Evolutionary conservation across 2,113 vertebrate species (phyloP).

Genomic region (Lasiurus cinereus): DNA sequence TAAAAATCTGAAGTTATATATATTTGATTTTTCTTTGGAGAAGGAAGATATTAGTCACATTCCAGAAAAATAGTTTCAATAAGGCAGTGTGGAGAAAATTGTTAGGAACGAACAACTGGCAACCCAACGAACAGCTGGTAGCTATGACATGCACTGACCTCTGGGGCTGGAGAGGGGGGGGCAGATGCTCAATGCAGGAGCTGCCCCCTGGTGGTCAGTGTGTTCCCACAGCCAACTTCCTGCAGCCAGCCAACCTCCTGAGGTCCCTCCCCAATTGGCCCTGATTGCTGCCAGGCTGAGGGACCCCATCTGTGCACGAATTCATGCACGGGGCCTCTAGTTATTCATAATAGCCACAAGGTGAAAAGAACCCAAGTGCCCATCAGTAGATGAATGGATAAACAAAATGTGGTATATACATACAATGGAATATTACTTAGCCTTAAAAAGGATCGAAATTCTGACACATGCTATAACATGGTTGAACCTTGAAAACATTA

Average conservation of each 20-base stretch:
- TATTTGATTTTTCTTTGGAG: neutral
- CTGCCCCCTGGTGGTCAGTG: too few species aligned
- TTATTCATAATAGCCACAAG: neutral
- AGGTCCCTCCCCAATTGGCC: too few species aligned
- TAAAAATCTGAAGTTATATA: neutral
- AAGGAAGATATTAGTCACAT: neutral
- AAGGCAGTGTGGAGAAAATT: neutral
- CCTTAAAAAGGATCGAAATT: slow-evolving; percentile 8
- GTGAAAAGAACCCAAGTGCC: neutral
- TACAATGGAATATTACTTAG: neutral
- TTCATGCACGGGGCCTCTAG: too few species aligned
- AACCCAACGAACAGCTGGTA: fast-evolving
- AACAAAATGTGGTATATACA: neutral
- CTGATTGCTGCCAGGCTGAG: too few species aligned
- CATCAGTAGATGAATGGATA: neutral
- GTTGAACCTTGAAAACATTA: neutral
- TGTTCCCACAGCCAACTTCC: too few species aligned
- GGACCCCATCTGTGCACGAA: too few species aligned
- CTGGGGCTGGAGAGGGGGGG: too few species aligned
- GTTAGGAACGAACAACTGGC: fast-evolving
- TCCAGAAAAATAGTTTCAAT: slow-evolving; percentile 3
- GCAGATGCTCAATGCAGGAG: too few species aligned
- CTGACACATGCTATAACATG: neutral
- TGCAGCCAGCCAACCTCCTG: too few species aligned
- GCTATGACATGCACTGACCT: too few species aligned